A percentile compares a stretch with the other conserved stretches of the same genome.
Evolutionary conservation across 2,113 vertebrate species (phyloP).

Genomic region (Mirza zaza): DNA sequence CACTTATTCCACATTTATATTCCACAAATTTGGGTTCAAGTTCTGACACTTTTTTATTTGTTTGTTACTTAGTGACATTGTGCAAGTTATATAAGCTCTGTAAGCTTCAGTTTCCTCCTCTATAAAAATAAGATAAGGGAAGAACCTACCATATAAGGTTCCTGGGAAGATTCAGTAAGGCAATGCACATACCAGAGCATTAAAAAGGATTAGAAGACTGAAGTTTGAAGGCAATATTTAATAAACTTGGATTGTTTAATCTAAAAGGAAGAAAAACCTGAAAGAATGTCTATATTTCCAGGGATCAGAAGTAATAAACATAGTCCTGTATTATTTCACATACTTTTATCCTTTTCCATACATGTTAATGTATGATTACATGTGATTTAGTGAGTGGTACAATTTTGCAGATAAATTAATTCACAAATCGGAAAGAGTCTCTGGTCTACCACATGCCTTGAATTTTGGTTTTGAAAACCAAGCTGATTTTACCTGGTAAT

Average conservation of each 20-base stretch:
- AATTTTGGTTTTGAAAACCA: neutral
- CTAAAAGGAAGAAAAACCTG: neutral
- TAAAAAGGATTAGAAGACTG: neutral
- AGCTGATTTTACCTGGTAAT: neutral
- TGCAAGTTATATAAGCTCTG: neutral
- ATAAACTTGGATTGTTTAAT: slow-evolving; percentile 12
- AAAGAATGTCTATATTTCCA: neutral
- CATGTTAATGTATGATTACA: neutral
- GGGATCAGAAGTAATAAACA: neutral
- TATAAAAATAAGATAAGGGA: neutral
- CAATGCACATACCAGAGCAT: neutral
- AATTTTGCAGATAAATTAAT: neutral
- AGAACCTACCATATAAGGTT: neutral
- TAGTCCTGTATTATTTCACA: neutral
- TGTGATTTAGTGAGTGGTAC: neutral
- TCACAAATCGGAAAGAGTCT: neutral
- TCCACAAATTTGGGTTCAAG: neutral
- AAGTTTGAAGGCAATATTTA: neutral
- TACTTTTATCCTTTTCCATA: neutral
- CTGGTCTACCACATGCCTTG: neutral
- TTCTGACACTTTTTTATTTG: neutral
- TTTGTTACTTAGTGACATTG: neutral
- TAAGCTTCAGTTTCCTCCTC: neutral
- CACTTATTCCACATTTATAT: neutral
- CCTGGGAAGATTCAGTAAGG: neutral